phyloP scores from a whole-genome alignment of 2,113 vertebrate genomes.

The Merops nubicus region DNA sequence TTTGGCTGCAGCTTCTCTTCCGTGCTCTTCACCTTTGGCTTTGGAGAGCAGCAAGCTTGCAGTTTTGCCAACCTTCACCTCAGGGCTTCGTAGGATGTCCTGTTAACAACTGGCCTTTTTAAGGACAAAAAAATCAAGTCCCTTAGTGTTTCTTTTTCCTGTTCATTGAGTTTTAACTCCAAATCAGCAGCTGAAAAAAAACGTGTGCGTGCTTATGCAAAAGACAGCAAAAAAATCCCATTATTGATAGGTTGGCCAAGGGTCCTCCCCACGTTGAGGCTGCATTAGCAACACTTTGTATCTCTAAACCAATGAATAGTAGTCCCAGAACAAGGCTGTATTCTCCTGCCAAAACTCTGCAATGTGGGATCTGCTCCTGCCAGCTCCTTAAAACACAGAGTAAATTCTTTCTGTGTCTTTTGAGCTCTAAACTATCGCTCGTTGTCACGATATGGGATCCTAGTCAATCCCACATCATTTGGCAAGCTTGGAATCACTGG shows the following conservation, averaged over 20 bases:
- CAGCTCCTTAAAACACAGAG: neutral
- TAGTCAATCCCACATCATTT: conserved; percentile 10
- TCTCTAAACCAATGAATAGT: neutral
- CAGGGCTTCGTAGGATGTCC: neutral
- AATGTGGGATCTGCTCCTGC: conserved; percentile 16
- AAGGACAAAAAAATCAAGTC: neutral
- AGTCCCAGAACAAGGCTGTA: neutral
- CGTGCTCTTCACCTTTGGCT: neutral
- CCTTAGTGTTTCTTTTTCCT: neutral
- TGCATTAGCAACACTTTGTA: neutral
- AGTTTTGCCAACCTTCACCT: neutral
- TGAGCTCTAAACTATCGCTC: neutral
- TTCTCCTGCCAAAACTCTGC: conserved; percentile 45
- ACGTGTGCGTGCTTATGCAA: neutral
- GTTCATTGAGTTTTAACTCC: neutral
- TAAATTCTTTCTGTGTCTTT: conserved; percentile 19
- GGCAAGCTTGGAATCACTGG: neutral
- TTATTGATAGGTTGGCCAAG: neutral
- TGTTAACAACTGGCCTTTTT: neutral
- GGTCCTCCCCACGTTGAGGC: neutral
- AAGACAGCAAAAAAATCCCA: neutral
- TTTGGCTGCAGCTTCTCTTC: neutral
- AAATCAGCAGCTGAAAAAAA: neutral
- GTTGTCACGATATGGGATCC: neutral
- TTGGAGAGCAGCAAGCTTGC: neutral